Evolutionary conservation across 2,888 invertebrate genomes (phyloP), one percentile per base, ranked within the genome.

Genomic region (Harmothoe impar): DNA sequence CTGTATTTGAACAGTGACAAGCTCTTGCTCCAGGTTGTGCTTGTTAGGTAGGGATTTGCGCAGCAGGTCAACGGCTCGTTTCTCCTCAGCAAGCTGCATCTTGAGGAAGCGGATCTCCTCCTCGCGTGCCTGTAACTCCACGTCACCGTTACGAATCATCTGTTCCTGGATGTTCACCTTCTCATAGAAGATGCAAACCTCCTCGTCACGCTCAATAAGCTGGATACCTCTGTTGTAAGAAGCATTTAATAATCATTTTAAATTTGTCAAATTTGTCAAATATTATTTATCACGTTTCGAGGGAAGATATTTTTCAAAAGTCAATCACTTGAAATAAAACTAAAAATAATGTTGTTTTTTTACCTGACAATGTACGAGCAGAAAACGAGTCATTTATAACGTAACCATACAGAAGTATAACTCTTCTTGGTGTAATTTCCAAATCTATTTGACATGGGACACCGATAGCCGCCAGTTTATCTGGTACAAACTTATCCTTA

Each of bases 141-240:
- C 94, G 91, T 96, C 94, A 23, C 95, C 95, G 92, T 95, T 95
- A 78, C 95, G 92, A 52, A 96, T 94, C 95, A 95, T 95, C 89
- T 95, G 94, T 85, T 95, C 96, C 94, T 96, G 96, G 85, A 95
- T 95, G 91, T 96, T 96, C 35, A 95, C 94, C 93, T 95, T 95
- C 92, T 96, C 96, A 92, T 95, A 95, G 92, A 96, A 95, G 51
- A 95, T 94, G 92, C 95, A 95, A 10, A 96, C 95, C 94, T 96
- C 96, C 91, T 96, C 96, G 93, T 95, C 95, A 91, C 95, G 93
- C 92, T 96, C 95, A 91, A 96, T 95, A 25, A 96, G 93, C 91
- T 95, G 95, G 35, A 96, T 94, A 86, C 96, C 96, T 90, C 96
- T 95, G 94, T 72, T 93, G 92, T 29, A 89, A 29, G 92, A 54